Conservation (phyloP, 1,140 invertebrate species). For the Lepidotrigona ventralis region DNA sequence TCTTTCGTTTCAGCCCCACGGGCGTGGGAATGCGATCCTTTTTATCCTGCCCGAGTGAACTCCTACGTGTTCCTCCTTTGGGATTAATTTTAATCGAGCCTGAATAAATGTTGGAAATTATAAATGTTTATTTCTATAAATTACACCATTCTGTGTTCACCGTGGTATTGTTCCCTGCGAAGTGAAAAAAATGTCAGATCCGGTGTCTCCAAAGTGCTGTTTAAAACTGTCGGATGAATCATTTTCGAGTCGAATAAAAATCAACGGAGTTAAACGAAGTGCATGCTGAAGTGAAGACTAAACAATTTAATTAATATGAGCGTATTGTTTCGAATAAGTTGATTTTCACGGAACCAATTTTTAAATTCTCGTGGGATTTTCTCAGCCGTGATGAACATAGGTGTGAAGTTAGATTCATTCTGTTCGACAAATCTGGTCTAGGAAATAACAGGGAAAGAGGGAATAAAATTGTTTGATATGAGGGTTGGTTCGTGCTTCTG, state of each 20-base stretch:
- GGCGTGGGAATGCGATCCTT: background rate
- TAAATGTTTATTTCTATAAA: no score
- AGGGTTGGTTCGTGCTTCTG: background rate
- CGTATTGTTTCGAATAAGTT: no score
- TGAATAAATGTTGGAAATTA: background rate
- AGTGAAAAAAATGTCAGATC: background rate
- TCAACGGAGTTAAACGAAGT: no score
- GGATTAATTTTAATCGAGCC: background rate
- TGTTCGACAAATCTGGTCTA: slow-evolving; percentile 25
- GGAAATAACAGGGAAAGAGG: background rate
- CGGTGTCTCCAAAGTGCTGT: background rate
- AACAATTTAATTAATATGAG: no score
- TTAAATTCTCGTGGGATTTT: slow-evolving; percentile 2
- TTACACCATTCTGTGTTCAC: background rate
- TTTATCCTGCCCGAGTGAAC: background rate
- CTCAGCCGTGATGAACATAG: background rate
- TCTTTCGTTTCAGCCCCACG: background rate
- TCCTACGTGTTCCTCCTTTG: background rate
- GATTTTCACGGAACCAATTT: no score
- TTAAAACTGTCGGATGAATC: no score
- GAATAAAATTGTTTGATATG: slow-evolving; percentile 29
- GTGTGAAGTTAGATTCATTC: slow-evolving; percentile 16
- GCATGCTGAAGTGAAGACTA: no score
- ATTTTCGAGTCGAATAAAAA: no score
- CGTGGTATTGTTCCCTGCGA: background rate